These are phyloP conservation scores for Nannoperca obscura DNA, from an alignment of 2,797 vertebrate species.

Conservation along the genomic window DNA sequence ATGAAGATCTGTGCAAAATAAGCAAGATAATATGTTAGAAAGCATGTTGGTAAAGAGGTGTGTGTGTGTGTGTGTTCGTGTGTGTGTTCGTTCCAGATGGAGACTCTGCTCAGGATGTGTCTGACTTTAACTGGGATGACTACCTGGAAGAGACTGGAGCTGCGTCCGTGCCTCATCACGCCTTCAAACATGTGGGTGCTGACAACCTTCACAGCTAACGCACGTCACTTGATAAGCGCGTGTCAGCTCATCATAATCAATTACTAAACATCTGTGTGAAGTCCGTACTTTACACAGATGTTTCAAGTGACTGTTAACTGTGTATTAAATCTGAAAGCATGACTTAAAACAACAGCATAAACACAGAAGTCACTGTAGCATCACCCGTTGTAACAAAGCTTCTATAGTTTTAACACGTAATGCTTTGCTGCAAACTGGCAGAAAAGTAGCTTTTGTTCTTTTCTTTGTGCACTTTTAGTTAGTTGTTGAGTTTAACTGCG, in stretches of 20 bases:
- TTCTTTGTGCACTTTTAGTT: not conserved
- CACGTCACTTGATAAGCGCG: conserved; percentile 9
- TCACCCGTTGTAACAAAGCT: not conserved
- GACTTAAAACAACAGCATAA: conserved; percentile 2
- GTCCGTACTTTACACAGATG: not conserved
- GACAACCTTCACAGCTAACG: conserved; percentile 3
- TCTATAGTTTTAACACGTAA: not conserved
- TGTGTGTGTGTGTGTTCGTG: conserved; percentile 22
- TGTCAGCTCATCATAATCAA: conserved; percentile 24
- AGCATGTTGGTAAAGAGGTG: conserved; percentile 15
- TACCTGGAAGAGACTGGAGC: conserved; percentile 96
- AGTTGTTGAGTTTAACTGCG: not conserved
- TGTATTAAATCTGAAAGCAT: conserved; percentile 18
- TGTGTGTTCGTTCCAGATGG: conserved; percentile 83
- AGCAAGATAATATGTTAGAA: conserved; percentile 39
- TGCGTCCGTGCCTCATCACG: conserved; percentile 92
- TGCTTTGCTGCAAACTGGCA: not conserved
- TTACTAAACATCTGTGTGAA: conserved; percentile 13
- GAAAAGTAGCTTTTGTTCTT: not conserved
- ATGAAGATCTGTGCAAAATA: conserved; percentile 40
- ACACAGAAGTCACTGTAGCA: conserved; percentile 5
- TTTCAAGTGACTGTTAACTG: not conserved
- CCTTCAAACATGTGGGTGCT: conserved; percentile 95
- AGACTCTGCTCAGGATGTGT: conserved; percentile 92
- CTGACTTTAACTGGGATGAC: conserved; percentile 98